phyloP scores from a whole-genome alignment of 2,797 vertebrate genomes.

The Tokudaia tokunoshimensis region DNA sequence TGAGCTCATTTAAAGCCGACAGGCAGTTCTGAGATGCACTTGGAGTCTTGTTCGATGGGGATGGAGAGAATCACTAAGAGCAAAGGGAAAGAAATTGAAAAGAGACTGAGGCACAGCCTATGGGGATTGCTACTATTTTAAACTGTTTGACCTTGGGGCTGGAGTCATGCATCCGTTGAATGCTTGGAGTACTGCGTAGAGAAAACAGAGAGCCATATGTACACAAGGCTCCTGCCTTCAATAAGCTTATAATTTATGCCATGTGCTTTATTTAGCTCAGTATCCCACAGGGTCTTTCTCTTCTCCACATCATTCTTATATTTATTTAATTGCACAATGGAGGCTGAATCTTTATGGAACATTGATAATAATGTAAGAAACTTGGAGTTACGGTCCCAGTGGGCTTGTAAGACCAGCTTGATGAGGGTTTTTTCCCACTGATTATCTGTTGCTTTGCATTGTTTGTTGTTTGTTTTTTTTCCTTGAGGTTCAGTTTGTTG shows the following conservation, averaged over 20 bases:
- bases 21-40: conserved; percentile 37
- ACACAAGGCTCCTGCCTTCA: conserved; percentile 57
- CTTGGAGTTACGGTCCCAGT: not conserved
- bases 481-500: not conserved
- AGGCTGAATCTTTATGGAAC: not conserved
- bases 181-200: not conserved
- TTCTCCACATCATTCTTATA: not conserved
- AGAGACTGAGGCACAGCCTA: conserved; percentile 19
- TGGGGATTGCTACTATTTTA: conserved; percentile 54
- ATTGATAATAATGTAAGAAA: not conserved
- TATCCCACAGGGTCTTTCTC: not conserved
- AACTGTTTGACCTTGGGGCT: conserved; percentile 63
- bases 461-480: not conserved
- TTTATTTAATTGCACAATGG: conserved; percentile 36
- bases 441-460: not conserved
- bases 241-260: conserved; percentile 49
- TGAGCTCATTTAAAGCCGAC: conserved; percentile 50
- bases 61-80: conserved; percentile 2
- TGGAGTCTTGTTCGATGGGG: conserved; percentile 11
- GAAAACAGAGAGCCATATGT: not conserved
- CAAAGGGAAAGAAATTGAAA: conserved; percentile 66
- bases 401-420: not conserved
- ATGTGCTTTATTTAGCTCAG: rapidly evolving
- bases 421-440: not conserved
- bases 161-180: conserved; percentile 29